These are phyloP conservation scores for Hystrix cristata DNA, from an alignment of 2,113 vertebrate genomes.

Conservation along the genomic window DNA sequence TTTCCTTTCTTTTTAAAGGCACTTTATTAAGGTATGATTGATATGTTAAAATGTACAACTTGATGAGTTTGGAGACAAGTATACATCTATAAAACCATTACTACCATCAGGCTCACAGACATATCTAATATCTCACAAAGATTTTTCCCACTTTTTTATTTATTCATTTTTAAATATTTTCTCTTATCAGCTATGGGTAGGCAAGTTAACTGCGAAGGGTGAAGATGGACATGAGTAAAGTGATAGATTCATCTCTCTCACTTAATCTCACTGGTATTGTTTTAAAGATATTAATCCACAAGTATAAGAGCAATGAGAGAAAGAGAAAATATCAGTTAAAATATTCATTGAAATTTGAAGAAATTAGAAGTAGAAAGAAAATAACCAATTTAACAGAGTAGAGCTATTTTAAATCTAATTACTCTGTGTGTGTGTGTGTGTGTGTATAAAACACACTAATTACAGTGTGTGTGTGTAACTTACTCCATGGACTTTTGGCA, in stretches of 20 bases:
- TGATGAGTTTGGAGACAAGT: neutral
- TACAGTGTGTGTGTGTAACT: neutral
- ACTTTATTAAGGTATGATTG: neutral
- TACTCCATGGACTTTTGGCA: neutral
- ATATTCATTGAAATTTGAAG: neutral
- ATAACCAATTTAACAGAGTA: neutral
- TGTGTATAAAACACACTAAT: no score
- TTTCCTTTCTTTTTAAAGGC: neutral
- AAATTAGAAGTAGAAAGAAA: conserved; percentile 20
- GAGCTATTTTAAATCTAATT: neutral
- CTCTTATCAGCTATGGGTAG: neutral
- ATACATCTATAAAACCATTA: neutral
- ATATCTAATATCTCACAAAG: neutral
- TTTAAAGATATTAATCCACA: conserved; percentile 13
- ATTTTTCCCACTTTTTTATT: neutral
- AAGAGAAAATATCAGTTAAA: conserved; percentile 2
- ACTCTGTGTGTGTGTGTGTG: neutral
- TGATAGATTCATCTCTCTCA: neutral
- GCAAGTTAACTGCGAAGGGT: neutral
- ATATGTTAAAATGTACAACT: neutral
- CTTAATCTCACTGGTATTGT: neutral
- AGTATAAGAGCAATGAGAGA: conserved; percentile 2
- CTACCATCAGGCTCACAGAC: neutral
- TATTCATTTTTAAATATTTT: neutral
- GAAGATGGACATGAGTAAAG: neutral